Percentiles rank a stretch among this genome's conserved stretches.
Evolutionary conservation across 2,888 invertebrate genomes (phyloP).

Genomic region (Leucophora obtusa): DNA sequence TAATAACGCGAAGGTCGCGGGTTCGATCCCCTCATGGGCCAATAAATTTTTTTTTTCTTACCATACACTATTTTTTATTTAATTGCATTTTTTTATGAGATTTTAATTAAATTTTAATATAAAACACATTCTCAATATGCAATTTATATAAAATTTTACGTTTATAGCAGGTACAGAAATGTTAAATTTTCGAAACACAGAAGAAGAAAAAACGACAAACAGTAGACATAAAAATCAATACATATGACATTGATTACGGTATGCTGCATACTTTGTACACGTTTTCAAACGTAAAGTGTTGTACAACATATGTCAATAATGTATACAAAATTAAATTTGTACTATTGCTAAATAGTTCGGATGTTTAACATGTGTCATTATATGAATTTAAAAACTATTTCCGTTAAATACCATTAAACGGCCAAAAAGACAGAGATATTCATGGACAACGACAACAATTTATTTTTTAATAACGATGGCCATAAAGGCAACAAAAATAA

Average conservation of each 20-base stretch:
- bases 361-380: slow-evolving; percentile 48
- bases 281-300: neutral
- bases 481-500: neutral
- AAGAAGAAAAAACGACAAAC: neutral
- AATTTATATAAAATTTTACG: neutral
- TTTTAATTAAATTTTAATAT: neutral
- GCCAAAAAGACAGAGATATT: neutral
- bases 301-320: slow-evolving; percentile 17
- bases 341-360: slow-evolving; percentile 5
- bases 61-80: neutral
- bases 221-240: slow-evolving; percentile 20
- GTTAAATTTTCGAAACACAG: slow-evolving; percentile 24
- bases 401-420: slow-evolving; percentile 29
- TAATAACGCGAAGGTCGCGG: slow-evolving; percentile 79
- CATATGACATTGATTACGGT: slow-evolving; percentile 34
- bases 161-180: slow-evolving; percentile 26
- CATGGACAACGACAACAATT: slow-evolving; percentile 8
- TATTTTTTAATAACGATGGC: slow-evolving; percentile 6
- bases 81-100: neutral
- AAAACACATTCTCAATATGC: neutral
- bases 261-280: neutral
- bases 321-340: neutral
- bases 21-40: slow-evolving; percentile 79
- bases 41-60: slow-evolving; percentile 49
- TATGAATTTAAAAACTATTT: slow-evolving; percentile 39